Base-by-base conservation (phyloP, 1,140 invertebrate genomes). In the Battus philenor region DNA sequence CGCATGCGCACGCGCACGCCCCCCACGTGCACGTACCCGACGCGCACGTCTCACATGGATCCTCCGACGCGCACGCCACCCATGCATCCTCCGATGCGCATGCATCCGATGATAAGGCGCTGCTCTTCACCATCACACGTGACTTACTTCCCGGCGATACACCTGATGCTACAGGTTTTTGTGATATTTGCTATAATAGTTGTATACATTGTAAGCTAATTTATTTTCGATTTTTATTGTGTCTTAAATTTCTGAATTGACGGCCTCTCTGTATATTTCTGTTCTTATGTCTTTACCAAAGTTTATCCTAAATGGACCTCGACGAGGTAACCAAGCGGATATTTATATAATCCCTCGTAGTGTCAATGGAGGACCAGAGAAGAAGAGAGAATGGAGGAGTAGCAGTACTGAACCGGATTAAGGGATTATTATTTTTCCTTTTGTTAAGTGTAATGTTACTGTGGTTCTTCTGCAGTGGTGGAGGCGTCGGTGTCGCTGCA, bases 91-190 rank as follows among this genome's bases (percentile, higher is more conserved):
- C 34, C 12, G 20, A 20, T 18, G n/a, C 30, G 5, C 39, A 44
- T 2, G 53, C 61, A 31, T 43, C 68, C 48, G 80, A 87, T 24
- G 81, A 88, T 46, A 77, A 82, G 69, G 92, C 92, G n/a, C 88
- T 94, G 26, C 90, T 87, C 32, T 93, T 94, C 74, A 87, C 85
- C 50, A 86, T 92, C 16, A 74, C 86, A n/a, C 73, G 89, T 63
- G 84, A 68, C 61, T 64, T 90, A 31, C 63, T 39, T 22, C 41
- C 30, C 6, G 16, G 52, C 2, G 41, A 49, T 0, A 56, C 39
- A 0, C 44, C 78, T 8, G 77, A 58, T 9, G 44, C 61, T 5
- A 55, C 53, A 6, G 54, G 58, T 64, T 22, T 22, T 22, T 22
- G 20, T 22, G 7, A 22, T 4, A 7, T 22, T 22, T 22, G 20